Conservation (phyloP, 2,888 invertebrate genomes). For the Fissipunctia ypsillon region DNA sequence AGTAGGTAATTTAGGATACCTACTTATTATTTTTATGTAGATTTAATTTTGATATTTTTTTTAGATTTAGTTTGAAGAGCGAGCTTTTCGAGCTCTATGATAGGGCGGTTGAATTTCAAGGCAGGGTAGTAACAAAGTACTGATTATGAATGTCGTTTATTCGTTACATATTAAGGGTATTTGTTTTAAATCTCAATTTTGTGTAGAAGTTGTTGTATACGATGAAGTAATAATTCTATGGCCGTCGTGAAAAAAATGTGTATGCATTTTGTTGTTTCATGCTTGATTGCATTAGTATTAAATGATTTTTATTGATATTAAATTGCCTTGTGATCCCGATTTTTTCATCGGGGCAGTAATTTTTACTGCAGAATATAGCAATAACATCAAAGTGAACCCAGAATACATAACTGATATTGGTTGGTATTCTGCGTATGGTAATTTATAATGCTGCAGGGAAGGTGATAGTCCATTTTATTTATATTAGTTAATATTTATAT, state of each 20-base stretch:
- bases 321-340: slow-evolving; percentile 6
- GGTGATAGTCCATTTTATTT: background rate
- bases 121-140: slow-evolving; percentile 63
- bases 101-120: slow-evolving; percentile 45
- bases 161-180: slow-evolving; percentile 22
- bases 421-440: background rate
- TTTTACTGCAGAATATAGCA: background rate
- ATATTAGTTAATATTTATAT: background rate
- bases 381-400: background rate
- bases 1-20: slow-evolving; percentile 44
- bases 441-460: background rate
- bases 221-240: slow-evolving; percentile 33
- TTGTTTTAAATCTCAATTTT: slow-evolving; percentile 29
- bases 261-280: background rate
- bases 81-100: slow-evolving; percentile 54
- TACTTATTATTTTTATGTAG: slow-evolving; percentile 37
- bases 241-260: slow-evolving; percentile 15
- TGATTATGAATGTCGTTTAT: slow-evolving; percentile 47
- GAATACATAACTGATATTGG: background rate
- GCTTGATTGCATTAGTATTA: background rate
- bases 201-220: slow-evolving; percentile 29
- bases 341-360: background rate
- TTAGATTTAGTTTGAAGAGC: slow-evolving; percentile 43
- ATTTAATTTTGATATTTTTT: slow-evolving; percentile 51
- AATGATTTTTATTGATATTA: background rate